Percentiles rank a stretch among this genome's conserved stretches.
Evolutionary conservation across 2,888 invertebrate genomes (phyloP).

Genomic region (Eilema depressum): DNA sequence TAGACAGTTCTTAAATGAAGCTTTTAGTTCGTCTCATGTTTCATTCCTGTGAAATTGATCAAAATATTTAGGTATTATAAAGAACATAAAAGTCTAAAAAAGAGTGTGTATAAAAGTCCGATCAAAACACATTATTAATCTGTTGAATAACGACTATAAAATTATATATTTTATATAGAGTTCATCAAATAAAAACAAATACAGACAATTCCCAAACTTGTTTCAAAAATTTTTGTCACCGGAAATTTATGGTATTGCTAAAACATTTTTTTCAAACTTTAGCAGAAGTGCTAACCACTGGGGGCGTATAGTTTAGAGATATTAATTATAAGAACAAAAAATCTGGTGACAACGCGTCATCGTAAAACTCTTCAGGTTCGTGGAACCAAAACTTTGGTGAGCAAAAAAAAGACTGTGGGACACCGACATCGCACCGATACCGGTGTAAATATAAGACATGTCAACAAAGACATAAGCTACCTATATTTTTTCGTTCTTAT

Average conservation of each 20-base stretch:
- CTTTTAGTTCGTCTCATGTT: too few species aligned
- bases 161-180: background rate
- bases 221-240: conserved; percentile 13
- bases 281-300: conserved; percentile 36
- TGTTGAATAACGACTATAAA: background rate
- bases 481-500: background rate
- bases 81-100: background rate
- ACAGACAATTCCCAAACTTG: background rate
- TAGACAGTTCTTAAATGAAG: too few species aligned
- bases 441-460: background rate
- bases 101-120: background rate
- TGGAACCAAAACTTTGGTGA: conserved; percentile 37
- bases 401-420: conserved; percentile 35
- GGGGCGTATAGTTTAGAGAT: conserved; percentile 53
- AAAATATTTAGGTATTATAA: background rate
- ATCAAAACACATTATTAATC: background rate
- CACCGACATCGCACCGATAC: background rate
- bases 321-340: conserved; percentile 57
- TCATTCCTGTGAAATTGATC: background rate
- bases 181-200: background rate
- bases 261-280: conserved; percentile 31
- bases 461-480: background rate
- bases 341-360: conserved; percentile 55
- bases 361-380: conserved; percentile 50
- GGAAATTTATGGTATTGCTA: conserved; percentile 24